A percentile compares a stretch with the other conserved stretches of the same genome.
These are phyloP conservation scores for Peromyscus leucopus DNA, from an alignment of 2,113 vertebrate genomes.

Conservation along the genomic window DNA sequence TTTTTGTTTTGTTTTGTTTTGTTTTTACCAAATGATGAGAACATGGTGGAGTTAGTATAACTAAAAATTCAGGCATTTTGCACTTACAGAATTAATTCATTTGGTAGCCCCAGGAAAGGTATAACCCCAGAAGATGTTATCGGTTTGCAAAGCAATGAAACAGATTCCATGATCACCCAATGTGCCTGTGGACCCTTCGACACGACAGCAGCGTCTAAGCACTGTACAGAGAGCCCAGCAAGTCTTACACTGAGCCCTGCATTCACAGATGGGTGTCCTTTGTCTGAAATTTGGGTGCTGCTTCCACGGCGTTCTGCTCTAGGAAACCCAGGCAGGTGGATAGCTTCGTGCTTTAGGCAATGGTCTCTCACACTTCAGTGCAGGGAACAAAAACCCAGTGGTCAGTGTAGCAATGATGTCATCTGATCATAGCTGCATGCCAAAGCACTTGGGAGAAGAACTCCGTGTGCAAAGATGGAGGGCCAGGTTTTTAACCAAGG, in stretches of 20 bases:
- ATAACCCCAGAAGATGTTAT: background rate
- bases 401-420: background rate
- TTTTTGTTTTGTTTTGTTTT: background rate
- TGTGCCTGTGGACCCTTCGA: background rate
- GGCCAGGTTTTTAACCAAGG: background rate
- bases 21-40: background rate
- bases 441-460: background rate
- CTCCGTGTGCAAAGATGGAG: background rate
- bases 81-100: background rate
- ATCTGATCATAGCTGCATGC: background rate
- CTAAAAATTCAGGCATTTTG: background rate
- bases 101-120: background rate
- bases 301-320: background rate
- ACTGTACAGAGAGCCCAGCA: too few relatives aligned
- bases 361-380: background rate
- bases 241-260: rapidly evolving
- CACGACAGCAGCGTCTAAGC: background rate
- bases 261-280: rapidly evolving
- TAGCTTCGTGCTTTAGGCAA: background rate
- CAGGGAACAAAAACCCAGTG: background rate
- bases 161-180: background rate
- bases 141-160: background rate
- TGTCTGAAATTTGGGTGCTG: too few relatives aligned
- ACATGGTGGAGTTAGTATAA: background rate
- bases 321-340: background rate